Base-by-base conservation (phyloP, 2,888 invertebrate genomes). In the Perithous albicinctus region DNA sequence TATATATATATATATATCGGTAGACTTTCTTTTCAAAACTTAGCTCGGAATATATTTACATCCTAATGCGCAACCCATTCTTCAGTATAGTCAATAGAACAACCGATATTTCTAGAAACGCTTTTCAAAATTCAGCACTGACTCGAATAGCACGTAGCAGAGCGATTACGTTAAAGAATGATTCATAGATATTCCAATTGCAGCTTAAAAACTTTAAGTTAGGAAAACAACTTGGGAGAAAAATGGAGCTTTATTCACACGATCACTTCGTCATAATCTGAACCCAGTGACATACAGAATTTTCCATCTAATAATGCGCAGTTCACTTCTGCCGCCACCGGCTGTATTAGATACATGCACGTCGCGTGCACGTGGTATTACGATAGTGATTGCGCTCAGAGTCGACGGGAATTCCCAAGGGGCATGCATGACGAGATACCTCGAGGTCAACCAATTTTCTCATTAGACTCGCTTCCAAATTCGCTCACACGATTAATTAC, bases 381-480 rank as follows among this genome's bases (percentile, higher is more conserved):
- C 64, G 75, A 51, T 61, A 29, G 63, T 75, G 48, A 61, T 63
- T 64, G 38, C 32, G 48, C 56, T 5, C 18, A n/a, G 18, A 35
- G 61, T 67, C 63, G 8, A 69, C 46, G 74, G 63, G 54, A 54
- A 79, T 64, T 56, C 38, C 41, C 35, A 41, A 12, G 41, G 46
- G 18, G 18, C 48, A 48, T 48, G n/a, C 32, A 61, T 41, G 51
- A 48, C 29, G 18, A 20, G 2, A 23, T 12, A 29, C 10, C 29
- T 38, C 46, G 72, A 72, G 72, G 66, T 75, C 48, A 38, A 41
- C 80, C 72, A 48, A 80, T 76, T 66, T 80, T 80, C 75, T 72
- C 64, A 51, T 72, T 72, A 70, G 23, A 10, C 15, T 10, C 32
- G 29, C 76, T 5, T 32, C 67, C 41, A 32, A 66, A 48, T 20